phyloP scores from a whole-genome alignment of 2,888 invertebrate species.

The Meloe dianella region DNA sequence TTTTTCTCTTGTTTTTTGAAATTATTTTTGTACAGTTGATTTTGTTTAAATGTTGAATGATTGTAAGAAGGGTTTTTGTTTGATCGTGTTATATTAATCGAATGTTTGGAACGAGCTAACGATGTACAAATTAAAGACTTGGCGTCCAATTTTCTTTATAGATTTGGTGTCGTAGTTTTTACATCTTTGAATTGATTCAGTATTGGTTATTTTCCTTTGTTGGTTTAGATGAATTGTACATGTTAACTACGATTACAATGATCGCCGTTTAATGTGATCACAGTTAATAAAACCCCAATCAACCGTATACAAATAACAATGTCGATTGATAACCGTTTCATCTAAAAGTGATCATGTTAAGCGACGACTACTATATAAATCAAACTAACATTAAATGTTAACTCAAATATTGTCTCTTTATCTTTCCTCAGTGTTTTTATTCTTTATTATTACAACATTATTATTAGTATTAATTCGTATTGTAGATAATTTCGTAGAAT shows the following conservation, averaged over 20 bases:
- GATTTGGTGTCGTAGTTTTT: slow-evolving; percentile 28
- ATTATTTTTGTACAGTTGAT: slow-evolving; percentile 11
- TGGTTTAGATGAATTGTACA: slow-evolving; percentile 19
- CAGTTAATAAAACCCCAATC: background rate
- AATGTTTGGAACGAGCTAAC: slow-evolving; percentile 16
- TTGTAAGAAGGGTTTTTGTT: slow-evolving; percentile 2
- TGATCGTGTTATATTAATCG: background rate
- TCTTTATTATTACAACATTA: slow-evolving; percentile 19
- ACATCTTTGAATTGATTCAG: slow-evolving; percentile 28
- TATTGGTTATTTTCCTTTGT: slow-evolving; percentile 24
- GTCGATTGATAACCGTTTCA: no score
- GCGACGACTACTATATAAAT: slow-evolving; percentile 18
- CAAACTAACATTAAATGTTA: slow-evolving; percentile 33
- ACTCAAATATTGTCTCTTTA: slow-evolving; percentile 14
- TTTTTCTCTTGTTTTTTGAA: slow-evolving; percentile 6
- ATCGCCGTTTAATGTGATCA: background rate
- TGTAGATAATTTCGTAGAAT: slow-evolving; percentile 47
- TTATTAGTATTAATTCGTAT: slow-evolving; percentile 37
- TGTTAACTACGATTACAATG: slow-evolving; percentile 12
- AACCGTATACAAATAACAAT: no score
- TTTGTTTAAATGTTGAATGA: slow-evolving; percentile 14
- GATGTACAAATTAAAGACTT: slow-evolving; percentile 43
- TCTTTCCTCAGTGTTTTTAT: background rate
- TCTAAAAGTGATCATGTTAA: background rate
- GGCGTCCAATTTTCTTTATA: slow-evolving; percentile 40